Percentiles rank a stretch among this genome's conserved stretches.
phyloP scores from a whole-genome alignment of 2,113 vertebrate genomes.

The Gavia stellata region DNA sequence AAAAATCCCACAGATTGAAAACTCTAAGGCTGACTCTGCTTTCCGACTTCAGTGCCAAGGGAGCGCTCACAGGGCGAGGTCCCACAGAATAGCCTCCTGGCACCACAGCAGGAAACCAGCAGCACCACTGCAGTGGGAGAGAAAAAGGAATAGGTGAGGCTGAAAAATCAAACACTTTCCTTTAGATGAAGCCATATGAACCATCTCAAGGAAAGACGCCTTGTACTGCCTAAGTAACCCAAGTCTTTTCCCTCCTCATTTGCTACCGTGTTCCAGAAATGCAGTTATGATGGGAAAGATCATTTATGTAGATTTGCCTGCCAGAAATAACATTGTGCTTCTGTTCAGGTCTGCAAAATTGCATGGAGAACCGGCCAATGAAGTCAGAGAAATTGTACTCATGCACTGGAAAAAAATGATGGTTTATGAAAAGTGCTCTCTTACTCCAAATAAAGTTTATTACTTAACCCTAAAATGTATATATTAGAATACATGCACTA shows the following conservation, averaged over 20 bases:
- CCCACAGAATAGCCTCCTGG: not conserved
- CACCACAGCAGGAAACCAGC: not conserved
- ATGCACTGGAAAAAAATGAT: fast-evolving
- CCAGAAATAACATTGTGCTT: not conserved
- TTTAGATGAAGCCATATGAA: not conserved
- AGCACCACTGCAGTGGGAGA: not conserved
- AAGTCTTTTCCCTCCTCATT: not conserved
- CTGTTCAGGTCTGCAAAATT: not conserved
- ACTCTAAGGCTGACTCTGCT: not conserved
- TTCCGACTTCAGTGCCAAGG: not conserved
- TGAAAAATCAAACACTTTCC: not conserved
- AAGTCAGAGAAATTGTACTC: not conserved
- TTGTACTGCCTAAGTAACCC: not conserved
- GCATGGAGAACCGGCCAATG: not conserved
- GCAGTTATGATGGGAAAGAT: not conserved
- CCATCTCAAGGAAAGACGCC: not conserved
- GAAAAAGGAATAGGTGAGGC: not conserved
- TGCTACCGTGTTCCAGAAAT: not conserved
- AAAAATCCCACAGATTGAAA: not conserved
- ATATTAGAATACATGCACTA: not conserved
- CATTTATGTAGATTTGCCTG: not conserved
- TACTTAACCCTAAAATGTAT: not conserved
- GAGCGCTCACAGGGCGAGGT: not conserved
- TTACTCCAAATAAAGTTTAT: not conserved
- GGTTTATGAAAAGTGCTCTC: not conserved